These are phyloP conservation scores for Tenthredo scrophulariae DNA, from an alignment of 2,888 invertebrate genomes.

Conservation along the genomic window DNA sequence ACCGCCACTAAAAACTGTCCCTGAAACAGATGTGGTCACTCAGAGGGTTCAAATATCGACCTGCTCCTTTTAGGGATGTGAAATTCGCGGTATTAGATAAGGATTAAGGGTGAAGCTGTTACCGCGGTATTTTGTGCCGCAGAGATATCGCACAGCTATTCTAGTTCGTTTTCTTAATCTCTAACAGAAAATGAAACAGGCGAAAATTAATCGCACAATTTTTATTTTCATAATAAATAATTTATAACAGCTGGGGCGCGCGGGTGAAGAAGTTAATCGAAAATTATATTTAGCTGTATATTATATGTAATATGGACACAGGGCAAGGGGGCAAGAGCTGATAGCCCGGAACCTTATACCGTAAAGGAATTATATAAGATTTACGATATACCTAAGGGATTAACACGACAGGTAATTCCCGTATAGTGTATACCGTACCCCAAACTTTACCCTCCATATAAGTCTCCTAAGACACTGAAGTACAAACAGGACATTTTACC, in stretches of 20 bases:
- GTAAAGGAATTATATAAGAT: slow-evolving; percentile 22
- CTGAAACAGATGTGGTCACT: not conserved
- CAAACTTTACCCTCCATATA: not conserved
- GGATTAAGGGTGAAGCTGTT: not conserved
- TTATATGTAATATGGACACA: not conserved
- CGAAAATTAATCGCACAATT: no score
- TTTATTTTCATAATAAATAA: no score
- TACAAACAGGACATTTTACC: slow-evolving; percentile 9
- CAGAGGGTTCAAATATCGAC: not conserved
- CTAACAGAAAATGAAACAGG: no score
- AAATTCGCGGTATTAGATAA: not conserved
- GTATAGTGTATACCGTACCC: not conserved
- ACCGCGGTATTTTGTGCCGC: not conserved
- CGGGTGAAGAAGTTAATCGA: not conserved
- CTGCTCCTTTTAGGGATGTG: not conserved
- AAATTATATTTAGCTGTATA: not conserved
- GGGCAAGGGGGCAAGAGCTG: not conserved
- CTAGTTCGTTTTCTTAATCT: no score
- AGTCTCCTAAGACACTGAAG: not conserved
- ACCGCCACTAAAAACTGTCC: not conserved
- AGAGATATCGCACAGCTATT: no score
- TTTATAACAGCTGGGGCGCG: no score
- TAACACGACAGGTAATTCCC: slow-evolving; percentile 3
- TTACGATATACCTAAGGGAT: slow-evolving; percentile 22
- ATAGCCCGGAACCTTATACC: slow-evolving; percentile 6